phyloP scores from a whole-genome alignment of 92 coral and sea anemone genomes.

The Palythoa heliodiscus region DNA sequence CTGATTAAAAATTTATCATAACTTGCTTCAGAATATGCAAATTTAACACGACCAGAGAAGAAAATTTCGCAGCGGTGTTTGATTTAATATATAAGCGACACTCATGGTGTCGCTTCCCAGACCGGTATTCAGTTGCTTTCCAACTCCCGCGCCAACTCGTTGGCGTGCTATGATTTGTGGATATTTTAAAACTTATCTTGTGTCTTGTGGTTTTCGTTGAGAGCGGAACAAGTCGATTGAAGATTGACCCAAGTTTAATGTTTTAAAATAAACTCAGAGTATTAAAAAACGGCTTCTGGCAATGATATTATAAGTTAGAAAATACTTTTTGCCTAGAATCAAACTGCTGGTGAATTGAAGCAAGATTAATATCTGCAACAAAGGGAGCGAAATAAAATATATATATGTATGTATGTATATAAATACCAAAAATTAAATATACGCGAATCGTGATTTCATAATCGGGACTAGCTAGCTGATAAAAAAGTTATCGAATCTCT shows the following conservation, averaged over 20 bases:
- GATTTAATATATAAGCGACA: conserved; percentile 5
- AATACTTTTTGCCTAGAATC: neutral
- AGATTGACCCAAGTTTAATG: neutral
- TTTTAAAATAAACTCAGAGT: neutral
- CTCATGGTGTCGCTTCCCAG: neutral
- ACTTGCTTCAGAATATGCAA: conserved; percentile 38
- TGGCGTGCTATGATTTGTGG: neutral
- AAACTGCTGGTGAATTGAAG: neutral
- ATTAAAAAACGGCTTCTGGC: neutral
- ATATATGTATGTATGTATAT: no score
- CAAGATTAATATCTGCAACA: neutral
- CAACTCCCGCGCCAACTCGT: neutral
- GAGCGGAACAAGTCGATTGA: neutral
- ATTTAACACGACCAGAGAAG: neutral
- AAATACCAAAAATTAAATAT: neutral
- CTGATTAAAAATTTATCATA: conserved; percentile 36
- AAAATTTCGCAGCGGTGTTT: neutral
- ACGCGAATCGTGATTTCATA: neutral
- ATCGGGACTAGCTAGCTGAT: neutral
- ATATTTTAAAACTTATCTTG: no score
- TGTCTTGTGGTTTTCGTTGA: conserved; percentile 1
- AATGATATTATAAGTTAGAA: neutral
- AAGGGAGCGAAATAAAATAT: neutral
- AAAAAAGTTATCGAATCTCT: neutral
- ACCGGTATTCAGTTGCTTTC: neutral